phyloP scores from a whole-genome alignment of 1,140 invertebrate species.

The Drosophila ficusphila region DNA sequence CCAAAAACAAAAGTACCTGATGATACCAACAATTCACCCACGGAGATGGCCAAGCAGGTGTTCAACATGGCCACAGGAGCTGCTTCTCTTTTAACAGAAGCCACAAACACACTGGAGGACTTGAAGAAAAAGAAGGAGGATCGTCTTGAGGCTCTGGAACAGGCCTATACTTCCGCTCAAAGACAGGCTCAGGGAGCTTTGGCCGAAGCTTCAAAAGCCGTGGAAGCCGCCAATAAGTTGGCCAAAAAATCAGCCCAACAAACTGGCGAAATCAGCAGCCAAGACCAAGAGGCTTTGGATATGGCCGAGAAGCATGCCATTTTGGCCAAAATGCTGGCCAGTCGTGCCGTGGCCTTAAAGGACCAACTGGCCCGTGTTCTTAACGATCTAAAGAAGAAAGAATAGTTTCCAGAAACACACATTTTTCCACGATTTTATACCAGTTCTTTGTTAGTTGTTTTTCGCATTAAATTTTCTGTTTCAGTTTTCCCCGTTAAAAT shows the following conservation, averaged over 20 bases:
- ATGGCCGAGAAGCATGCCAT: slow-evolving; percentile 57
- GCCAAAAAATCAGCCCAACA: slow-evolving; percentile 4
- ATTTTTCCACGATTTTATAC: slow-evolving; percentile 18
- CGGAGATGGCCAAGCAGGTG: slow-evolving; percentile 34
- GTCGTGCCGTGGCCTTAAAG: slow-evolving; percentile 46
- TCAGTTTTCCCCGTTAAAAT: slow-evolving; percentile 13
- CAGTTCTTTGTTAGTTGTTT: slow-evolving; percentile 23
- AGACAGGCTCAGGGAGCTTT: slow-evolving; percentile 35
- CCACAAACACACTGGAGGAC: slow-evolving; percentile 20
- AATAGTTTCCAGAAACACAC: background rate
- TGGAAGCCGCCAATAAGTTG: slow-evolving; percentile 40
- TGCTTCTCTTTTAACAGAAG: slow-evolving; percentile 30
- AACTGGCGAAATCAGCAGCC: background rate
- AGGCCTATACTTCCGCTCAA: slow-evolving; percentile 31
- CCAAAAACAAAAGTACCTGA: background rate
- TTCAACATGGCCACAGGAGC: slow-evolving; percentile 36
- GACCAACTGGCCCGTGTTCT: slow-evolving; percentile 49
- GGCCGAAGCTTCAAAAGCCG: slow-evolving; percentile 44
- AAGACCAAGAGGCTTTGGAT: slow-evolving; percentile 9
- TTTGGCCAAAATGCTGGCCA: slow-evolving; percentile 52
- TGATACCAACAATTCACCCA: background rate
- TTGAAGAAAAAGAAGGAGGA: background rate
- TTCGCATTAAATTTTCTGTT: slow-evolving; percentile 70
- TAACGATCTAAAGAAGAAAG: slow-evolving; percentile 23
- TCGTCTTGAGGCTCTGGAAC: slow-evolving; percentile 5